Conservation (phyloP, 2,113 vertebrate genomes). For the Otis tarda region DNA sequence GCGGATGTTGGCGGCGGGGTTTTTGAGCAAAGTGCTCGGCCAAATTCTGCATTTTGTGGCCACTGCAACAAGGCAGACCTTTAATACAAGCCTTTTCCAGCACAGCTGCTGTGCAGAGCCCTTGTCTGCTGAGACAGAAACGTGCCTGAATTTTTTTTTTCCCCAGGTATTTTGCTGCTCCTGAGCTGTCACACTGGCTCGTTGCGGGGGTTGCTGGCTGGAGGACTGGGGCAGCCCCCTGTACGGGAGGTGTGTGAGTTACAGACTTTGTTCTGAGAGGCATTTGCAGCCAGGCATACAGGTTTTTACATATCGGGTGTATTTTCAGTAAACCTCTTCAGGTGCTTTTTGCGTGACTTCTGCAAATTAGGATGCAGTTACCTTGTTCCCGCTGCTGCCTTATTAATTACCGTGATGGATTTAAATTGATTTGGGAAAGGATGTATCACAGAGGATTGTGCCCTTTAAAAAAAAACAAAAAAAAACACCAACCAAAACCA, state of each 20-base stretch:
- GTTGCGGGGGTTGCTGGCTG: neutral
- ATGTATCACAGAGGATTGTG: neutral
- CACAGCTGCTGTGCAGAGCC: neutral
- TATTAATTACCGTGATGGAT: neutral
- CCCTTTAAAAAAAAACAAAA: too few species aligned
- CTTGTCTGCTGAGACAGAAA: neutral
- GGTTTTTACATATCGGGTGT: neutral
- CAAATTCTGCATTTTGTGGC: neutral
- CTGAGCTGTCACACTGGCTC: neutral
- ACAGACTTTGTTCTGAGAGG: neutral
- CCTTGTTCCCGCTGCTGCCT: neutral
- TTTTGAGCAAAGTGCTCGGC: neutral
- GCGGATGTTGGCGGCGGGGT: neutral
- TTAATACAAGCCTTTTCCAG: neutral
- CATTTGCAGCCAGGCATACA: neutral
- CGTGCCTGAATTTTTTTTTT: neutral
- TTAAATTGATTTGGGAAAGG: conserved; percentile 22
- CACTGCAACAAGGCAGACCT: neutral
- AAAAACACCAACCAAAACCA: too few species aligned
- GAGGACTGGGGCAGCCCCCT: neutral
- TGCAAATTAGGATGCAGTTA: neutral
- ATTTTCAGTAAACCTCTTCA: neutral
- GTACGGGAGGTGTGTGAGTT: neutral
- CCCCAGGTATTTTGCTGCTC: neutral
- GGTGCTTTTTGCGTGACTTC: neutral